Percentiles rank a stretch among this genome's conserved stretches.
Evolutionary conservation across 2,888 invertebrate species (phyloP).

Genomic region (Melanotus villosus): DNA sequence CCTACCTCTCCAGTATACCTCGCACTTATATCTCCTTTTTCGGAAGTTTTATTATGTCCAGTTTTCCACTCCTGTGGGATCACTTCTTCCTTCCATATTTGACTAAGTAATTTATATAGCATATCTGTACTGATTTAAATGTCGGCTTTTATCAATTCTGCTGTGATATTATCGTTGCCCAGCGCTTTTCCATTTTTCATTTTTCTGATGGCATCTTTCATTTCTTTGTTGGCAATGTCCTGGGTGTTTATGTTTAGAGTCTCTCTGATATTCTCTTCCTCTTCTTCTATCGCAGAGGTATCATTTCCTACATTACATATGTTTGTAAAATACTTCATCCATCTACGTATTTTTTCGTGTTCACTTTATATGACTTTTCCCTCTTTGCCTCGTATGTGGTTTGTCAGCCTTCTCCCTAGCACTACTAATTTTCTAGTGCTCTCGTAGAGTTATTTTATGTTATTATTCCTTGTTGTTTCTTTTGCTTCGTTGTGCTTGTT

Average conservation of each 20-base stretch:
- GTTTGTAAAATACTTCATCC: not conserved
- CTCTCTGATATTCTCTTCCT: not conserved
- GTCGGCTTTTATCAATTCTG: not conserved
- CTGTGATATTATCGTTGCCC: not conserved
- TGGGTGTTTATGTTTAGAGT: not conserved
- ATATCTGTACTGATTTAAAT: not conserved
- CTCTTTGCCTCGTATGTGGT: too few relatives aligned
- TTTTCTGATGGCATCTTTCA: not conserved
- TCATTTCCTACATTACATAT: not conserved
- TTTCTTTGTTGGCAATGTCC: not conserved
- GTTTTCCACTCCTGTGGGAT: not conserved
- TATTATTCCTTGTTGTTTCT: too few relatives aligned
- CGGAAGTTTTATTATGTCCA: not conserved
- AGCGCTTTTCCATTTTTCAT: not conserved
- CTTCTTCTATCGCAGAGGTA: not conserved
- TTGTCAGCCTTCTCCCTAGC: too few relatives aligned
- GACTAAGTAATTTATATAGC: not conserved
- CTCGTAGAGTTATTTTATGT: too few relatives aligned
- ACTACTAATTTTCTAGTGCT: too few relatives aligned
- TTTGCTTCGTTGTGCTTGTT: too few relatives aligned
- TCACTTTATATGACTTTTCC: too few relatives aligned
- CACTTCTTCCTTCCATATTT: not conserved
- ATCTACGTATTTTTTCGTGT: too few relatives aligned
- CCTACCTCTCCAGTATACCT: not conserved
- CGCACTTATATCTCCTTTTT: not conserved